Evolutionary conservation across 2,888 invertebrate genomes (phyloP).

Genomic region (Hypsopygia costalis): DNA sequence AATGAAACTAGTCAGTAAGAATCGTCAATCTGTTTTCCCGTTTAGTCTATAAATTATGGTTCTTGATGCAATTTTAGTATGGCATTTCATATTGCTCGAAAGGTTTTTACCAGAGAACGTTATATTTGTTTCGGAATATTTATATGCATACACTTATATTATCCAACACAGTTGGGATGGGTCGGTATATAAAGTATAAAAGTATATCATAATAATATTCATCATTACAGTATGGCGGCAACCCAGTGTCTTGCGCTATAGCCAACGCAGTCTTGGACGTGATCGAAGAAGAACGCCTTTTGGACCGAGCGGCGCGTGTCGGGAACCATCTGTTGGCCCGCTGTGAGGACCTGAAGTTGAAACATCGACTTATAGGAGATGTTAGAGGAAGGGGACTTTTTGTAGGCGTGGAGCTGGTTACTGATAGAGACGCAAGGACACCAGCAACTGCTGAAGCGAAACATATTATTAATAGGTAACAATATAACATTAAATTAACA

Average conservation of each 20-base stretch:
- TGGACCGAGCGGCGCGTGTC: constrained; percentile 89
- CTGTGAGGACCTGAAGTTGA: constrained; percentile 84
- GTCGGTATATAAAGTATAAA: no score
- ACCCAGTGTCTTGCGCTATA: constrained; percentile 98
- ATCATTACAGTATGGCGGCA: constrained; percentile 93
- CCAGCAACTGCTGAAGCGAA: constrained; percentile 92
- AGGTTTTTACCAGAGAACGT: no score
- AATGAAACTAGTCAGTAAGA: no score
- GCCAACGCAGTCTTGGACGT: constrained; percentile 97
- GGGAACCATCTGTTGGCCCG: constrained; percentile 89
- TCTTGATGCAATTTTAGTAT: no score
- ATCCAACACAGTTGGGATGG: no score
- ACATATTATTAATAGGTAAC: constrained; percentile 85
- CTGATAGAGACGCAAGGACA: constrained; percentile 85
- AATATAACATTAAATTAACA: no score
- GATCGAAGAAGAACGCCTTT: constrained; percentile 92
- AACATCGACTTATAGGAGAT: constrained; percentile 91
- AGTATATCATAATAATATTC: no score
- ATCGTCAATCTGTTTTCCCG: no score
- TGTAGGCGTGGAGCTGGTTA: constrained; percentile 96
- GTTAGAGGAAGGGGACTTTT: constrained; percentile 95
- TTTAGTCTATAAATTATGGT: no score
- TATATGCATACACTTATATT: no score
- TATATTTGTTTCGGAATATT: no score
- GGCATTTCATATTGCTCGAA: no score